These are phyloP conservation scores for Oasisia sp. DNA, from an alignment of 2,888 invertebrate species.

Conservation along the genomic window DNA sequence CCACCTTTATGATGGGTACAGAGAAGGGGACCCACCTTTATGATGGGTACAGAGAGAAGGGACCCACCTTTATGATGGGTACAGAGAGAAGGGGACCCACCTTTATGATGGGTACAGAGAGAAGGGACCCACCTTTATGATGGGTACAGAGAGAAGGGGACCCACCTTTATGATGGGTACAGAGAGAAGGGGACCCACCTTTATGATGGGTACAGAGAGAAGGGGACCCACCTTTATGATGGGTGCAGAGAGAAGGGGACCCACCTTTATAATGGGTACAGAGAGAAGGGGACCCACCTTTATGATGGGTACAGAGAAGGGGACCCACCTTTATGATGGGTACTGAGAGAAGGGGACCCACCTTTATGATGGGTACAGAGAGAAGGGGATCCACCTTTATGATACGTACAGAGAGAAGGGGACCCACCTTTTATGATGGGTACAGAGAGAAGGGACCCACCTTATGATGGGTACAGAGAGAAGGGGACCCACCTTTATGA, in stretches of 20 bases:
- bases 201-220: constrained; percentile 85
- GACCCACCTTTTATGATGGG: constrained; percentile 91
- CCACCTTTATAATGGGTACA: constrained; percentile 94
- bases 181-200: constrained; percentile 72
- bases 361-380: constrained; percentile 92
- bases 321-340: no score
- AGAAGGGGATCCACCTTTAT: constrained; percentile 82
- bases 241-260: constrained; percentile 68
- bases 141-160: no score
- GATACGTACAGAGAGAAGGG: constrained; percentile 67
- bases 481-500: constrained; percentile 85
- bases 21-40: no score
- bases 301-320: constrained; percentile 96
- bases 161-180: no score
- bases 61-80: constrained; percentile 89
- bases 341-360: constrained; percentile 63
- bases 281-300: constrained; percentile 75
- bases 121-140: constrained; percentile 83
- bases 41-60: background rate
- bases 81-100: no score
- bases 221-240: constrained; percentile 87
- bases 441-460: no score
- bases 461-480: background rate
- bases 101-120: no score
- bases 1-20: constrained; percentile 96